Percentiles rank a stretch among this genome's conserved stretches.
Evolutionary conservation across 2,888 invertebrate species (phyloP).

Genomic region (Cheilosia scutellata): DNA sequence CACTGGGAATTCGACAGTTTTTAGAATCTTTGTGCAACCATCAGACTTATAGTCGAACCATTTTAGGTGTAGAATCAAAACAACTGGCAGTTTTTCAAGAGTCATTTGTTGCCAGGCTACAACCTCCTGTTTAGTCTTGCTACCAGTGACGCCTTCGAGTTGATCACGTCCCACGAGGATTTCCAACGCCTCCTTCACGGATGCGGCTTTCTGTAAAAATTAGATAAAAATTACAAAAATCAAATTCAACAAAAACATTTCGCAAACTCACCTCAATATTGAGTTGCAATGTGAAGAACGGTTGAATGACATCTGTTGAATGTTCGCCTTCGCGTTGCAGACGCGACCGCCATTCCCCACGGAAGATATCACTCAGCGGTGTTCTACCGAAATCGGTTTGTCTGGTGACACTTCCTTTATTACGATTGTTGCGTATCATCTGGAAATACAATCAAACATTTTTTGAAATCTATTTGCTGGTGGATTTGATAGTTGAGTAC

Average conservation of each 20-base stretch:
- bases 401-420: conserved; percentile 95
- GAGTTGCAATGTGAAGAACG: conserved; percentile 97
- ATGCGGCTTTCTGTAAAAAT: conserved; percentile 89
- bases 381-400: conserved; percentile 92
- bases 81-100: conserved; percentile 94
- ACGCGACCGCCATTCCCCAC: conserved; percentile 94
- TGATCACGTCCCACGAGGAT: conserved; percentile 93
- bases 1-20: conserved; percentile 94
- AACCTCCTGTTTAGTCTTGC: conserved; percentile 91
- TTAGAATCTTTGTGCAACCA: conserved; percentile 96
- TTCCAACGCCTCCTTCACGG: conserved; percentile 94
- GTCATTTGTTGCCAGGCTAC: conserved; percentile 96
- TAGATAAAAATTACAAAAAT: conserved; percentile 30
- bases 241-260: background rate
- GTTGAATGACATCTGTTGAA: conserved; percentile 96
- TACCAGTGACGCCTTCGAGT: conserved; percentile 93
- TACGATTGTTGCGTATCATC: conserved; percentile 89
- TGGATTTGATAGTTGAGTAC: conserved; percentile 76
- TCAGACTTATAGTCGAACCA: conserved; percentile 96
- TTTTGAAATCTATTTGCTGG: background rate
- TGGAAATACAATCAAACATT: conserved; percentile 64
- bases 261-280: conserved; percentile 92
- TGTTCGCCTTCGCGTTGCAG: conserved; percentile 88
- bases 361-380: conserved; percentile 96
- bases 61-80: conserved; percentile 96